These are phyloP conservation scores for Pristionchus entomophagus DNA, from an alignment of 2,888 invertebrate genomes.

Conservation along the genomic window DNA sequence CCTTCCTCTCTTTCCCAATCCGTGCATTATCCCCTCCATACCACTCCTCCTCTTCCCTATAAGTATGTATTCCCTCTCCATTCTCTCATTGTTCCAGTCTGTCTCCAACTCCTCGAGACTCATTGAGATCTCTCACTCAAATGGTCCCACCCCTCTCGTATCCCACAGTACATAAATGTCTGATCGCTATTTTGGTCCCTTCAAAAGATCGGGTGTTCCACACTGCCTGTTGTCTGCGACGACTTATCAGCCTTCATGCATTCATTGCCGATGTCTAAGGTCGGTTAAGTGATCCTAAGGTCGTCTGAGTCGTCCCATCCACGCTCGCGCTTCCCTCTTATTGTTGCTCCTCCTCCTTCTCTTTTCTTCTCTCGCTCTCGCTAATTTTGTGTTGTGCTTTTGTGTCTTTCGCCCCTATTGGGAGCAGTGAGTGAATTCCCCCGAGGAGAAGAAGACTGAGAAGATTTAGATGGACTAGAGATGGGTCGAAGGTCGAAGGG, in stretches of 20 bases:
- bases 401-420: background rate
- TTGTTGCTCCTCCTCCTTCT: background rate
- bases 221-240: no score
- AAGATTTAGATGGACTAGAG: conserved; percentile 37
- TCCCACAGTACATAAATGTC: no score
- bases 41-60: background rate
- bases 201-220: no score
- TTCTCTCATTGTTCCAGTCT: no score
- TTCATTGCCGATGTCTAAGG: no score
- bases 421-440: conserved; percentile 21
- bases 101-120: no score
- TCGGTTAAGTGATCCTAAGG: no score
- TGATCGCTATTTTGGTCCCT: no score
- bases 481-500: conserved; percentile 34
- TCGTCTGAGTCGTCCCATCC: background rate
- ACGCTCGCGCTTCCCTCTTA: background rate
- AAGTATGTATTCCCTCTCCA: background rate
- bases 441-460: conserved; percentile 22
- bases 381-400: conserved; percentile 25
- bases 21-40: background rate
- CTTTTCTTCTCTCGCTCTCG: background rate
- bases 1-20: background rate
- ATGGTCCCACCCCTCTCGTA: background rate
- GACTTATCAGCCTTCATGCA: no score
- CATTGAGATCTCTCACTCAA: no score